Percentiles rank a stretch among this genome's conserved stretches.
phyloP scores from a whole-genome alignment of 2,888 invertebrate species.

The Dorcus parallelipipedus region DNA sequence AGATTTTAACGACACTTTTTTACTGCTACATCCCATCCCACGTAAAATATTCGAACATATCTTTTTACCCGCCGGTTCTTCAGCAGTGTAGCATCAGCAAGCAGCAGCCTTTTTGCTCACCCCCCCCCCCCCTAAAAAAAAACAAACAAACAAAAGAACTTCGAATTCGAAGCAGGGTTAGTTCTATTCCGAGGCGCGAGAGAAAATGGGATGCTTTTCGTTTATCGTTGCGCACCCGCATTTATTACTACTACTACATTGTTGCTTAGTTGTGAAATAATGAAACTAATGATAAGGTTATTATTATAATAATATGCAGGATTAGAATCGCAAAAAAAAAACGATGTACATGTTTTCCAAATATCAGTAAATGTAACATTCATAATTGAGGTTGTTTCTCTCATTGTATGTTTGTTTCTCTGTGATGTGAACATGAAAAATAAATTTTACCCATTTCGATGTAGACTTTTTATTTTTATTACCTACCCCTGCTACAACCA shows the following conservation, averaged over 20 bases:
- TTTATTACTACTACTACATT: slow-evolving; percentile 32
- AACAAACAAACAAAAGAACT: too few relatives aligned
- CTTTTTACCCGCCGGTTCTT: too few relatives aligned
- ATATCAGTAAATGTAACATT: slow-evolving; percentile 48
- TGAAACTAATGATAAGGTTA: slow-evolving; percentile 39
- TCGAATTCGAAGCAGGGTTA: too few relatives aligned
- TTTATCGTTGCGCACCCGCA: slow-evolving; percentile 21
- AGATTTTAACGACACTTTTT: too few relatives aligned
- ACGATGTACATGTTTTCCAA: slow-evolving; percentile 47
- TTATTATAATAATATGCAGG: slow-evolving; percentile 38
- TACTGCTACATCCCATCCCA: too few relatives aligned
- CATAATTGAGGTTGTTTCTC: slow-evolving; percentile 46
- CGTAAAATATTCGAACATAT: too few relatives aligned
- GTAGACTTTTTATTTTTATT: slow-evolving; percentile 4
- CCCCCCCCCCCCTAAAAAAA: too few relatives aligned
- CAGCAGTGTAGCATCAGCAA: too few relatives aligned
- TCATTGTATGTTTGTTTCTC: slow-evolving; percentile 51
- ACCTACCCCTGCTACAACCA: too few relatives aligned
- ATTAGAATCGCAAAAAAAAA: slow-evolving; percentile 39
- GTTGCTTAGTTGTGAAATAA: slow-evolving; percentile 46
- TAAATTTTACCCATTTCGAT: slow-evolving; percentile 42
- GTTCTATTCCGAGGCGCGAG: too few relatives aligned
- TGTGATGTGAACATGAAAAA: slow-evolving; percentile 51
- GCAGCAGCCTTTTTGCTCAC: too few relatives aligned
- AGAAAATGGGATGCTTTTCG: neutral